These are phyloP conservation scores for Gortyna flavago DNA, from an alignment of 2,888 invertebrate genomes.

Conservation along the genomic window DNA sequence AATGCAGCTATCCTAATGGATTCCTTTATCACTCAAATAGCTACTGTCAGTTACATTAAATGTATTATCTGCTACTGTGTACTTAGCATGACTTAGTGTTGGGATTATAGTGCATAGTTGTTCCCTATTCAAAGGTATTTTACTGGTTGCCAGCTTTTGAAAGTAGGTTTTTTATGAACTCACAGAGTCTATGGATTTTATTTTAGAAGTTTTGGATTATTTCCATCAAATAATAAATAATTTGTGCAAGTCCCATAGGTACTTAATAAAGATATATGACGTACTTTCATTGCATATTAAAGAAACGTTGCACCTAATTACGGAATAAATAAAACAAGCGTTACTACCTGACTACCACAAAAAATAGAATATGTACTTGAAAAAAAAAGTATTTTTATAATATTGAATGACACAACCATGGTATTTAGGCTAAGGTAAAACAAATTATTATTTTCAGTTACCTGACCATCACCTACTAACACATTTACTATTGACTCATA, in stretches of 20 bases:
- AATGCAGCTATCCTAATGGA: constrained; percentile 58
- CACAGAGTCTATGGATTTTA: not conserved
- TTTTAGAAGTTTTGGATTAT: not conserved
- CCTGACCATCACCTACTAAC: constrained; percentile 88
- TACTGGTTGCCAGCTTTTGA: not conserved
- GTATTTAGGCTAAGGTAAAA: constrained; percentile 86
- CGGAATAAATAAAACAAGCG: constrained; percentile 27
- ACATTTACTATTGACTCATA: constrained; percentile 80
- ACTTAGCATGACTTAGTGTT: too few species aligned
- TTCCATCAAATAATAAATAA: not conserved
- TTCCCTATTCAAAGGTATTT: not conserved
- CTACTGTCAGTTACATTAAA: constrained; percentile 18
- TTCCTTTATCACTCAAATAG: constrained; percentile 49
- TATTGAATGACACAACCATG: constrained; percentile 55
- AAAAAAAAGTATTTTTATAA: constrained; percentile 64
- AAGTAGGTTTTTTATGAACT: not conserved
- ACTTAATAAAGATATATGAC: too few species aligned
- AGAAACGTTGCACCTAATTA: not conserved
- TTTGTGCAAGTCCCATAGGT: not conserved
- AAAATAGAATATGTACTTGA: constrained; percentile 61
- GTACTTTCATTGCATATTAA: not conserved
- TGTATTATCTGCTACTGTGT: constrained; percentile 35
- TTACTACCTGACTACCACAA: not conserved
- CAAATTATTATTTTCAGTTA: constrained; percentile 77
- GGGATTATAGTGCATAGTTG: not conserved